phyloP scores from a whole-genome alignment of 2,113 vertebrate genomes.

The Thunnus thynnus region DNA sequence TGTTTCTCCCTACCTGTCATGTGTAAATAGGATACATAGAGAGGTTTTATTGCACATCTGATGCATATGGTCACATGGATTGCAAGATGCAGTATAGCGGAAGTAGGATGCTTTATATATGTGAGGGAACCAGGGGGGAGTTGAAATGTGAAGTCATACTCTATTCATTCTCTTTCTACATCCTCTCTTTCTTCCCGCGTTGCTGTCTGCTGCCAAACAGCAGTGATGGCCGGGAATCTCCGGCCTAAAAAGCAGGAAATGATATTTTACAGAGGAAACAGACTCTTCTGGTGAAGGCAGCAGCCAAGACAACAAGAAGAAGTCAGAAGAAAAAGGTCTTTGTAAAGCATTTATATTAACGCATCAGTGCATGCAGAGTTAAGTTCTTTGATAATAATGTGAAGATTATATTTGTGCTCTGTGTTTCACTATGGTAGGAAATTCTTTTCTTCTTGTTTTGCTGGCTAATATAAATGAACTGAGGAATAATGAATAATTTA shows the following conservation, averaged over 20 bases:
- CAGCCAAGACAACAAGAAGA: constrained; percentile 49
- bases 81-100: constrained; percentile 54
- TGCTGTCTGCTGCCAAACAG: constrained; percentile 50
- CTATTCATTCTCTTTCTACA: constrained; percentile 67
- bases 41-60: constrained; percentile 70
- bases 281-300: constrained; percentile 58
- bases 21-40: constrained; percentile 66
- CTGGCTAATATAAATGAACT: constrained; percentile 76
- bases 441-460: constrained; percentile 74
- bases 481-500: constrained; percentile 74
- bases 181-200: constrained; percentile 54
- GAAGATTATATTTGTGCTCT: constrained; percentile 85
- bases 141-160: constrained; percentile 70
- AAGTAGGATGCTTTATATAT: constrained; percentile 42
- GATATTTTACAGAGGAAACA: constrained; percentile 58
- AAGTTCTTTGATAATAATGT: constrained; percentile 86
- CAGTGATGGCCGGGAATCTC: constrained; percentile 34
- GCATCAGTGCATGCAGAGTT: constrained; percentile 86
- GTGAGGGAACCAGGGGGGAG: constrained; percentile 12
- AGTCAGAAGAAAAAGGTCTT: constrained; percentile 73
- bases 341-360: constrained; percentile 86
- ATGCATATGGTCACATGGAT: constrained; percentile 50
- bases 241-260: constrained; percentile 48
- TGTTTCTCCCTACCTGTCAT: constrained; percentile 38
- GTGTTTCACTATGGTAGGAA: constrained; percentile 85